Evolutionary conservation across 2,888 invertebrate genomes (phyloP), one percentile per base, ranked within the genome.

Genomic region (Meandrusa payeni): DNA sequence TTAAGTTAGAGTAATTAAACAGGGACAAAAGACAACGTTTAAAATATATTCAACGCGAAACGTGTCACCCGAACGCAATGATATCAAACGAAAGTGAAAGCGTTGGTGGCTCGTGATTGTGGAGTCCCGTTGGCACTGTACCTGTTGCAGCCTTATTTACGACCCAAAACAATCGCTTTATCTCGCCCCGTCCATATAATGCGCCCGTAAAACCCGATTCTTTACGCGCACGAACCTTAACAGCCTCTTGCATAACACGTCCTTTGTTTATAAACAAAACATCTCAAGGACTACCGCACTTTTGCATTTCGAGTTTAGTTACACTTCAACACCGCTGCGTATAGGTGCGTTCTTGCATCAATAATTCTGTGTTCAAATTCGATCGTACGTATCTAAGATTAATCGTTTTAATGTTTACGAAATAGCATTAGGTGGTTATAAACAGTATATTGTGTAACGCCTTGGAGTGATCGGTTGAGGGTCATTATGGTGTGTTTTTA

Each of bases 131-230:
- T 80, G 72, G 73, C 79, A 76, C 64, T 58, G 69, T 87, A 87
- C 87, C 87, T 86, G 87, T 87, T 87, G 87, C 86, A 77, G 80
- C 70, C 78, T 82, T 85, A 87, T 87, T 87, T 87, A 86, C 79
- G 87, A 83, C 75, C 86, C 82, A 83, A 83, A 87, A 87, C 87
- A 87, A 82, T 70, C 85, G 82, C 80, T 85, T 85, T 85, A 86
- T 86, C 86, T 86, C 80, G 62, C 65, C 62, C 68, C 75, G 75
- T 72, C 77, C 79, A 82, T 73, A 79, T 80, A 83, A 81, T 79
- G 67, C 79, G 78, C 69, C 77, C 76, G 79, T 85, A 79, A 80
- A 86, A 82, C 76, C 75, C 71, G 73, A 77, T 78, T 76, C 76
- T 72, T 69, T 64, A 66, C 71, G 70, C 64, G 55, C 65, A 64